These are phyloP conservation scores for Schizopygopsis pylzovi DNA, from an alignment of 2,797 vertebrate species.

Conservation along the genomic window DNA sequence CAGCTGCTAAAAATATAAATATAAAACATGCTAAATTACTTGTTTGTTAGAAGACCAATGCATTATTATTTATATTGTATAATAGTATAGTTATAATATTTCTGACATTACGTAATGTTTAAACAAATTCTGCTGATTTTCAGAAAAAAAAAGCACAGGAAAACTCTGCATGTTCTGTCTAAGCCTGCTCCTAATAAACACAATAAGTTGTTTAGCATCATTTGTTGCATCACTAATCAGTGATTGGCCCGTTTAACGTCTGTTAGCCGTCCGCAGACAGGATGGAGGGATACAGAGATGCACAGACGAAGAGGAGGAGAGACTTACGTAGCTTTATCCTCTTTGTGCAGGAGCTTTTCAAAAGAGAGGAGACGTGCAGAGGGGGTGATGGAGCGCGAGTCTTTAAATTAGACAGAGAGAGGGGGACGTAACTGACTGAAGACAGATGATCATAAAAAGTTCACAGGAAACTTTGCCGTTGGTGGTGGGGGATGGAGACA, in stretches of 20 bases:
- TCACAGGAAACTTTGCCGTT: background rate
- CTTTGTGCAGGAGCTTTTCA: slow-evolving; percentile 62
- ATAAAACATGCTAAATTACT: background rate
- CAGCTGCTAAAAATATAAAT: background rate
- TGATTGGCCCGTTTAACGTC: slow-evolving; percentile 11
- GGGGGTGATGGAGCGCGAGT: slow-evolving; percentile 30
- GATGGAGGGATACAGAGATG: slow-evolving; percentile 48
- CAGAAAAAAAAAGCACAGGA: background rate
- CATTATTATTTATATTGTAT: background rate
- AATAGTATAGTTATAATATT: background rate
- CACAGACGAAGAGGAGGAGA: slow-evolving; percentile 54
- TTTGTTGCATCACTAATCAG: slow-evolving; percentile 34
- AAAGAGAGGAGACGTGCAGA: slow-evolving; percentile 40
- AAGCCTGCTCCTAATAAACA: background rate
- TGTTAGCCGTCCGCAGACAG: slow-evolving; percentile 5
- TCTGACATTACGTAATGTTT: background rate
- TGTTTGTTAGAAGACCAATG: background rate
- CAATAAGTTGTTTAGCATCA: background rate
- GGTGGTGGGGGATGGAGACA: slow-evolving; percentile 42
- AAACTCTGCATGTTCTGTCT: background rate
- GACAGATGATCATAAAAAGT: slow-evolving; percentile 55
- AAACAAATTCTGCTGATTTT: background rate
- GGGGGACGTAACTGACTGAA: background rate
- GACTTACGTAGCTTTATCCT: slow-evolving; percentile 60
- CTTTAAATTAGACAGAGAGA: slow-evolving; percentile 24